Percentiles rank a stretch among this genome's conserved stretches.
phyloP scores from a whole-genome alignment of 1,140 invertebrate genomes.

The Mercenaria mercenaria region DNA sequence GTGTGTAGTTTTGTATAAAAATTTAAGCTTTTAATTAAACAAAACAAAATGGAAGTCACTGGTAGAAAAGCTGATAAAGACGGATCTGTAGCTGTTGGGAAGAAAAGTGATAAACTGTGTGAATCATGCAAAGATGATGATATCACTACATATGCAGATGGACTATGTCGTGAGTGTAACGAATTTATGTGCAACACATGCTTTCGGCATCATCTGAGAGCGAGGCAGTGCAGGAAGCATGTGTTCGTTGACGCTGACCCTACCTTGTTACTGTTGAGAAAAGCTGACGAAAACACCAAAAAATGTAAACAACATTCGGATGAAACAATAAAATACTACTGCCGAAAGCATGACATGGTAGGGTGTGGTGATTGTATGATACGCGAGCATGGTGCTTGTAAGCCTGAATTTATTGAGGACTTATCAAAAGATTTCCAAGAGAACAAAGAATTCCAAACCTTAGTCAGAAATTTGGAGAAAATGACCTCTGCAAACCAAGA shows the following conservation, averaged over 20 bases:
- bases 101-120: too few relatives aligned
- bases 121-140: not conserved
- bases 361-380: constrained; percentile 7
- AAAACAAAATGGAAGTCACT: too few relatives aligned
- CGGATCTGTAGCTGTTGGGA: too few relatives aligned
- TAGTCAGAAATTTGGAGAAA: too few relatives aligned
- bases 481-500: too few relatives aligned
- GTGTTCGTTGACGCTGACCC: not conserved
- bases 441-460: too few relatives aligned
- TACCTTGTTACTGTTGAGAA: not conserved
- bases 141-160: not conserved
- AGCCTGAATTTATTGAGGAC: not conserved
- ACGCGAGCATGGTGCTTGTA: not conserved
- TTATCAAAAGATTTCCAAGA: not conserved
- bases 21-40: too few relatives aligned
- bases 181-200: not conserved
- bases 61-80: too few relatives aligned
- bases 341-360: not conserved
- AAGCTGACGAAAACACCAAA: not conserved
- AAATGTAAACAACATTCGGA: not conserved
- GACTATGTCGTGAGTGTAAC: not conserved
- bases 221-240: not conserved
- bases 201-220: not conserved
- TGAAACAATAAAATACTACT: not conserved
- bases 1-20: too few relatives aligned